Percentiles rank a stretch among this genome's conserved stretches.
These are phyloP conservation scores for Oreochromis spilurus DNA, from an alignment of 2,113 vertebrate species.

Conservation along the genomic window DNA sequence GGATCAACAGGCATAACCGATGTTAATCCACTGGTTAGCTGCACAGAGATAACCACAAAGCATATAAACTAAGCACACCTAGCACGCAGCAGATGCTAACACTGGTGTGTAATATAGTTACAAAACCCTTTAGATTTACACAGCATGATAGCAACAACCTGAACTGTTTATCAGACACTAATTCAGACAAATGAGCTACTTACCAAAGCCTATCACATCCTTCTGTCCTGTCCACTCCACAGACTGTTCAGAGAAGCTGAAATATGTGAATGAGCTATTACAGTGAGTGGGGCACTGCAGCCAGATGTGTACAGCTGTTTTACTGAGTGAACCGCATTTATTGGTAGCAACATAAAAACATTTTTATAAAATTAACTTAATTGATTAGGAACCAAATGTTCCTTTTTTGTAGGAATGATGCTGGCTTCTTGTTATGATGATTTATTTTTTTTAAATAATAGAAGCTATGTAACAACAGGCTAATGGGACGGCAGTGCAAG, in stretches of 20 bases:
- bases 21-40: not conserved
- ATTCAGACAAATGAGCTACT: not conserved
- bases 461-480: not conserved
- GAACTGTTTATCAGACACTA: not conserved
- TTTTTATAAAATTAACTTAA: not conserved
- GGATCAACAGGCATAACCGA: not conserved
- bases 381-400: not conserved
- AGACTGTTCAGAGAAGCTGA: not conserved
- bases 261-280: not conserved
- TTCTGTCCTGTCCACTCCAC: not conserved
- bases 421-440: not conserved
- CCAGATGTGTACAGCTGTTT: not conserved
- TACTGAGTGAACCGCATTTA: not conserved
- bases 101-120: not conserved
- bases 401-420: accelerated
- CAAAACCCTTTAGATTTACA: not conserved
- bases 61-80: not conserved
- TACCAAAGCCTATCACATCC: not conserved
- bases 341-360: not conserved
- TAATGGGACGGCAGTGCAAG: not conserved
- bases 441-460: not conserved
- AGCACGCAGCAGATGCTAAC: accelerated
- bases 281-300: not conserved
- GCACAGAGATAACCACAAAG: not conserved
- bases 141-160: not conserved